A percentile compares a stretch with the other conserved stretches of the same genome.
Conservation (phyloP, 2,113 vertebrate genomes). For the Eubucco bourcierii region DNA sequence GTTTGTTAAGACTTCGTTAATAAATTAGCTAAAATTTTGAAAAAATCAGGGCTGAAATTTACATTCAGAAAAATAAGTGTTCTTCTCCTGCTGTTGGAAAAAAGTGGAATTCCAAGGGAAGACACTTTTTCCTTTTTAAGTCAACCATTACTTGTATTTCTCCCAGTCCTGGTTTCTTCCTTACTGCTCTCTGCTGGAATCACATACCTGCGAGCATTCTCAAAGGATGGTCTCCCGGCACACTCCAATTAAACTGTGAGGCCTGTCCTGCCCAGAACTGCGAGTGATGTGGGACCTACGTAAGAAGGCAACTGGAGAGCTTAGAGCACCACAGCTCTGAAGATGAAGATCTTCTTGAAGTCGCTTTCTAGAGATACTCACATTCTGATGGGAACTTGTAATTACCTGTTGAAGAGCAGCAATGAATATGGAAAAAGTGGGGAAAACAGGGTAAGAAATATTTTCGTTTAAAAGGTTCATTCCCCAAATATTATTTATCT, state of each 20-base stretch:
- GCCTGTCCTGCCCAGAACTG: conserved; percentile 58
- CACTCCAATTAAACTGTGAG: conserved; percentile 72
- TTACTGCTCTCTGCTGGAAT: not conserved
- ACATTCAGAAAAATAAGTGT: conserved; percentile 61
- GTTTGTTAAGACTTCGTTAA: not conserved
- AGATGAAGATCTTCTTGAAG: conserved; percentile 85
- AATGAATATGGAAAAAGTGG: not conserved
- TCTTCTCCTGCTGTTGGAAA: conserved; percentile 11
- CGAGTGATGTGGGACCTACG: conserved; percentile 45
- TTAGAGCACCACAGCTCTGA: conserved; percentile 90
- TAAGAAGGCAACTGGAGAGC: conserved; percentile 75
- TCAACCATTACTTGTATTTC: not conserved
- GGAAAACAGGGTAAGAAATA: not conserved
- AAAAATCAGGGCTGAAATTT: conserved; percentile 52
- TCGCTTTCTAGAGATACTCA: conserved; percentile 74
- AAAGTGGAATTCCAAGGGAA: conserved; percentile 27
- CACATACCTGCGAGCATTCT: not conserved
- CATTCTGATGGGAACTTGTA: conserved; percentile 76
- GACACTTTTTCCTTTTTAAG: not conserved
- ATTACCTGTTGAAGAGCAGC: conserved; percentile 73
- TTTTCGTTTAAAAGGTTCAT: not conserved
- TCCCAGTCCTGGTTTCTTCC: not conserved
- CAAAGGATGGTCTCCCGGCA: conserved; percentile 85
- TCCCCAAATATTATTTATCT: not conserved
- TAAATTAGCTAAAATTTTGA: conserved; percentile 32